Percentiles rank a stretch among this genome's conserved stretches.
phyloP scores from a whole-genome alignment of 2,888 invertebrate genomes.

The Margaritifera margaritifera region DNA sequence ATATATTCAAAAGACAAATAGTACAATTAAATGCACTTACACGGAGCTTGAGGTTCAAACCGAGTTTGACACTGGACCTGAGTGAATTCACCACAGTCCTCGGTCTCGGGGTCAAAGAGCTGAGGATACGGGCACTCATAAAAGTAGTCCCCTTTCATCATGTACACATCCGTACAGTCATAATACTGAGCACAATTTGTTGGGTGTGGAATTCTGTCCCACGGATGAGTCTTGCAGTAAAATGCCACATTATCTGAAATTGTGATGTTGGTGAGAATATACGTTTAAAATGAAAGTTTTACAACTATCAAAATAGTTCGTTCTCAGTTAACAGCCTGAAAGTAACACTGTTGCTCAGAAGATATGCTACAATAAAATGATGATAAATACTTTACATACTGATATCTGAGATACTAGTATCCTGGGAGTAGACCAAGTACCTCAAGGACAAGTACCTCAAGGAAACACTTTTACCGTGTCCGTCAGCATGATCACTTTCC shows the following conservation, averaged over 20 bases:
- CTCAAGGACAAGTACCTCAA: too few species aligned
- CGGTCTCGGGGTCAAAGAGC: constrained; percentile 16
- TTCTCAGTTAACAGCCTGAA: too few species aligned
- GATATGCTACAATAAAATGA: too few species aligned
- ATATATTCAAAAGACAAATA: too few species aligned
- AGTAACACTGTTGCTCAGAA: too few species aligned
- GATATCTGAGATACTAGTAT: too few species aligned
- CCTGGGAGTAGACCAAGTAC: too few species aligned
- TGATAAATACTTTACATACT: too few species aligned
- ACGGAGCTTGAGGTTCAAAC: constrained; percentile 43
- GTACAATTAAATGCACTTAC: constrained; percentile 19
- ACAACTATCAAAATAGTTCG: too few species aligned
- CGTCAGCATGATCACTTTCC: too few species aligned
- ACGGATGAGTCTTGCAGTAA: constrained; percentile 33
- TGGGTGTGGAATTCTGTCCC: constrained; percentile 26
- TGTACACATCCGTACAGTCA: constrained; percentile 33
- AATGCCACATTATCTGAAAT: constrained; percentile 23
- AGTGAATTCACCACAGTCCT: constrained; percentile 26
- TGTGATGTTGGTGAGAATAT: not conserved
- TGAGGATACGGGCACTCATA: constrained; percentile 29
- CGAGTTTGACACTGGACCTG: constrained; percentile 30
- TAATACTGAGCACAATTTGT: constrained; percentile 41
- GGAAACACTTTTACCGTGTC: too few species aligned
- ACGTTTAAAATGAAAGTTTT: too few species aligned
- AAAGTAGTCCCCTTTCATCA: constrained; percentile 9